Evolutionary conservation across 2,888 invertebrate species (phyloP).

Genomic region (Bombylius discolor): DNA sequence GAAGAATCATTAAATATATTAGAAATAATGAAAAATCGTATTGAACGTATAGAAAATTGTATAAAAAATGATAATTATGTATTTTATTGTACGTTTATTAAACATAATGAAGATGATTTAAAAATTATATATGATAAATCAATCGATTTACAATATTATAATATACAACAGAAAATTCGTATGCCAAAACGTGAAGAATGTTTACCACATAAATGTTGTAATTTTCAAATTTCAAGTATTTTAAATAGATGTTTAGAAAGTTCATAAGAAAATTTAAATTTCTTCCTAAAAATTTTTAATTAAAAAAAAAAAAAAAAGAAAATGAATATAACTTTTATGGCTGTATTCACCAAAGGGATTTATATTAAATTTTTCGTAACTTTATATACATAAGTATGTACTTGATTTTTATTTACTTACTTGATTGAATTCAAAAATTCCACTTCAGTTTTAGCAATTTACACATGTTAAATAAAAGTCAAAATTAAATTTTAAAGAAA

Average conservation of each 20-base stretch:
- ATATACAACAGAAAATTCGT: slow-evolving; percentile 22
- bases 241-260: neutral
- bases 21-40: neutral
- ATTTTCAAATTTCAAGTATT: neutral
- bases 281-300: no score
- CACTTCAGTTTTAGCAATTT: no score
- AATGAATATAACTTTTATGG: no score
- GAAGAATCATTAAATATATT: neutral
- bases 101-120: slow-evolving; percentile 22
- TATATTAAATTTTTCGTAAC: no score
- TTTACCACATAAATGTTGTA: neutral
- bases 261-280: no score
- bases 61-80: neutral
- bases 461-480: no score
- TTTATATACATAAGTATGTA: no score
- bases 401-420: no score
- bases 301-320: no score
- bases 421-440: no score
- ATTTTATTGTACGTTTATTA: neutral
- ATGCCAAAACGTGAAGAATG: neutral
- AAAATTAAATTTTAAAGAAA: no score
- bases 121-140: slow-evolving; percentile 22
- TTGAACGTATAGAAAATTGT: slow-evolving; percentile 1
- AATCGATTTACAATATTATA: slow-evolving; percentile 27
- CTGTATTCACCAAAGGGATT: no score